A percentile compares a stretch with the other conserved stretches of the same genome.
Evolutionary conservation across 2,797 vertebrate species (phyloP).

Genomic region (Macropus fuliginosus): DNA sequence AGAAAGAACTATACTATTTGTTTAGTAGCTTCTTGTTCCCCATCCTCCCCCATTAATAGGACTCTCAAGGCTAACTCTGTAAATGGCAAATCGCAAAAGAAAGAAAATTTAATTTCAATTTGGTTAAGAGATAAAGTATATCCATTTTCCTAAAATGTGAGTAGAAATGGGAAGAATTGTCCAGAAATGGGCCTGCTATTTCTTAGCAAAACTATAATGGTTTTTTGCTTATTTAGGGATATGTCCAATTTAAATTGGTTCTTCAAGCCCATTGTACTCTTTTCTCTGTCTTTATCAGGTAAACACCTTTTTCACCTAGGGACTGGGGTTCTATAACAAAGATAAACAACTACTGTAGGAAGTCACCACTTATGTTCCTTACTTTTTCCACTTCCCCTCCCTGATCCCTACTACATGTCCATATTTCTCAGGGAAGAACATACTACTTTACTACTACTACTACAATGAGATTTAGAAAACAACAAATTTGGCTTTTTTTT

Average conservation of each 20-base stretch:
- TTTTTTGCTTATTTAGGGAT: conserved; percentile 13
- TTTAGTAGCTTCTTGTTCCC: not conserved
- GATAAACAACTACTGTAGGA: conserved; percentile 33
- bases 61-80: not conserved
- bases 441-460: not conserved
- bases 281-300: conserved; percentile 40
- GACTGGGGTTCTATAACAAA: not conserved
- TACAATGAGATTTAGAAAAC: not conserved
- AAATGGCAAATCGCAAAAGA: not conserved
- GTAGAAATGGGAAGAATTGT: conserved; percentile 5
- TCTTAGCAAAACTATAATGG: not conserved
- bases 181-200: not conserved
- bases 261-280: not conserved
- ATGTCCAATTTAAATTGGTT: conserved; percentile 26
- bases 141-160: not conserved
- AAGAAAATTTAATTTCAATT: conserved; percentile 1
- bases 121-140: not conserved
- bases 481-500: not conserved
- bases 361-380: not conserved
- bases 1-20: conserved; percentile 12
- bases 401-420: conserved; percentile 10
- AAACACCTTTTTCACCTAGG: not conserved
- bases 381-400: not conserved
- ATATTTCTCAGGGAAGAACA: conserved; percentile 26
- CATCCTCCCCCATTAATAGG: not conserved